Evolutionary conservation across 2,113 vertebrate genomes (phyloP), one percentile per base, ranked within the genome.

Genomic region (Monarcha castaneiventris): DNA sequence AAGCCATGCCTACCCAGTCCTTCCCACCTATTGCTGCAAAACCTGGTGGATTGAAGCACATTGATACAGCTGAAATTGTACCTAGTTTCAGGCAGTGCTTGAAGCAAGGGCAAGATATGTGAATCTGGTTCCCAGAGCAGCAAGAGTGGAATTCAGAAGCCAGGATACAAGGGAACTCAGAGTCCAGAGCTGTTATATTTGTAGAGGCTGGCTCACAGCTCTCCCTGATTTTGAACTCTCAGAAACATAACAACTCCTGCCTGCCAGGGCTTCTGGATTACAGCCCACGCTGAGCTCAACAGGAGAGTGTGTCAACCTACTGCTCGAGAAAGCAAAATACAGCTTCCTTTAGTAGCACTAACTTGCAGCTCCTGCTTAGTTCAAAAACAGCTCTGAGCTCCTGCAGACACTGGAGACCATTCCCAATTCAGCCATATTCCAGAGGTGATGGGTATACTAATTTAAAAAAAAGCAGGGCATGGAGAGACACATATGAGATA

Each of bases 271-370:
- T 93, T 81, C 67, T 93, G 63, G 79, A 88, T 85, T 49, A 61
- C 75, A 90, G 71, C 85, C 78, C 79, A 90, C 92, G 77, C 63
- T 3, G 18, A 76, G 82, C 90, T 88, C 82, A 94, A 79, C 49
- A 66, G 67, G 67, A 83, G 48, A 87, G 22, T 5, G 13, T 27
- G n/a, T 68, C 59, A 90, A 92, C 62, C 82, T 83, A 49, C 75
- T 54, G 41, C 78, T 85, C 74, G 58, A 58, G 75, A 87, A 83
- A 88, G 51, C 88, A 96, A 93, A 95, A 77, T 4, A 85, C 71
- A 90, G 35, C 54, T 61, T 84, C 90, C 27, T 89, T 93, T 20
- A 85, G 67, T 17, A 80, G 74, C 73, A 72, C 30, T 48, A 76
- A 71, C 54, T 64, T 68, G 39, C 27, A 91, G 46, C 49, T 76